Evolutionary conservation across 2,888 invertebrate genomes (phyloP), one percentile per base, ranked within the genome.

Genomic region (Agrotis puta): DNA sequence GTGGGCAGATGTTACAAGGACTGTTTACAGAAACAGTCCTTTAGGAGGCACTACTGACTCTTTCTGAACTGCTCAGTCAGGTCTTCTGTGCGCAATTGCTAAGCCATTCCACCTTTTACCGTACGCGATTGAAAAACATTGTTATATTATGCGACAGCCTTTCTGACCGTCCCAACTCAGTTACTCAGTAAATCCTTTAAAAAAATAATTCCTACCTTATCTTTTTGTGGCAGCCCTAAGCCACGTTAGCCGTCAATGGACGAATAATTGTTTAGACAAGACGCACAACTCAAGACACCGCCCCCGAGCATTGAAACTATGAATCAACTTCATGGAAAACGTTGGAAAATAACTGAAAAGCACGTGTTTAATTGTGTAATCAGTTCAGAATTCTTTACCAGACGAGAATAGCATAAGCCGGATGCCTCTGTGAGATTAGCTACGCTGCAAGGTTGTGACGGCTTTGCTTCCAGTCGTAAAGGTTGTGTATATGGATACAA

Each of bases 191-290:
- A 47, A 57, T 7, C 1, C 2, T 0, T n/a, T 61, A n/a, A 0
- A 24, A 45, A 27, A 51, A 33, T 20, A 27, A 54, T 39, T 20
- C 27, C 9, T 77, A 43, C 5, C 14, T 48, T 22, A 13, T 22
- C 45, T 13, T 20, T 1, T 1, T 13, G 45, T 33, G 79, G 16
- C 67, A 79, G 4, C 79, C 79, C 79, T 82, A 68, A 2, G 16
- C 27, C 43, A n/a, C 64, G 53, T 43, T 47, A 81, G 71, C 85
- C 84, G 83, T 90, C 88, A 89, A 88, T 88, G 87, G 74, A 82
- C 69, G 84, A 66, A 59, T 67, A 83, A 87, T 85, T 91, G 87
- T 90, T 90, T 90, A 88, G 88, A 91, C 88, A 89, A 87, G 80
- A 70, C 72, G 76, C 75, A 77, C 82, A 79, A 71, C 71, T 77